Percentiles rank a stretch among this genome's conserved stretches.
phyloP scores from a whole-genome alignment of 2,888 invertebrate genomes.

The Leptarthrus brevirostris region DNA sequence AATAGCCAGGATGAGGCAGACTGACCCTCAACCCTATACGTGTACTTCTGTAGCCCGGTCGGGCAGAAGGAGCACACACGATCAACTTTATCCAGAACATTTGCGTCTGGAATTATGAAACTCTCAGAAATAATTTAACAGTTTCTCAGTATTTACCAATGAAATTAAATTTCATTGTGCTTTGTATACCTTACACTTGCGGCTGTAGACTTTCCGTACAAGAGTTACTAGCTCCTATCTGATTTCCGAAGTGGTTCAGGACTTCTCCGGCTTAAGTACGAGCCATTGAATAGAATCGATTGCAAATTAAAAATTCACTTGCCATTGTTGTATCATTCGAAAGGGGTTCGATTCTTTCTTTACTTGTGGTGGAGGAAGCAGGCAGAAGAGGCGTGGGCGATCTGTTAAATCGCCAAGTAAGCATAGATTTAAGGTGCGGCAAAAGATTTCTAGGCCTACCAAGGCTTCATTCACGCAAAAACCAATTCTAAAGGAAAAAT shows the following conservation, averaged over 20 bases:
- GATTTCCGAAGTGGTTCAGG: neutral
- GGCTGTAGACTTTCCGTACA: conserved; percentile 1
- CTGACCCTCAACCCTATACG: neutral
- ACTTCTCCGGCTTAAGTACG: neutral
- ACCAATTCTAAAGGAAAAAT: conserved; percentile 49
- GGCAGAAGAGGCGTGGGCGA: neutral
- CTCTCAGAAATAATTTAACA: conserved; percentile 50
- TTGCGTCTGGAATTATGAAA: conserved; percentile 42
- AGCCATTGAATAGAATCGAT: conserved; percentile 55
- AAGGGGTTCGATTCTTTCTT: neutral
- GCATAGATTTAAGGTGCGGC: neutral
- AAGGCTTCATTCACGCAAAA: neutral
- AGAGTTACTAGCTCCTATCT: conserved; percentile 13
- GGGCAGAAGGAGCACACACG: neutral
- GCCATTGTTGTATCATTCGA: neutral
- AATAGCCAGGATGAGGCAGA: neutral
- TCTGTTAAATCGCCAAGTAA: neutral
- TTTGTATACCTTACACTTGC: conserved; percentile 44
- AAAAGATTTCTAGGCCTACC: neutral
- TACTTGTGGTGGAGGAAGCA: neutral
- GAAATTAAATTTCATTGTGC: conserved; percentile 51
- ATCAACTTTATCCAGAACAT: conserved; percentile 15
- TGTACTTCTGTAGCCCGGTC: neutral
- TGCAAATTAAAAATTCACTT: conserved; percentile 59
- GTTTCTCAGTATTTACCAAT: conserved; percentile 49